These are phyloP conservation scores for Vanacampus margaritifer DNA, from an alignment of 2,113 vertebrate genomes.

Conservation along the genomic window DNA sequence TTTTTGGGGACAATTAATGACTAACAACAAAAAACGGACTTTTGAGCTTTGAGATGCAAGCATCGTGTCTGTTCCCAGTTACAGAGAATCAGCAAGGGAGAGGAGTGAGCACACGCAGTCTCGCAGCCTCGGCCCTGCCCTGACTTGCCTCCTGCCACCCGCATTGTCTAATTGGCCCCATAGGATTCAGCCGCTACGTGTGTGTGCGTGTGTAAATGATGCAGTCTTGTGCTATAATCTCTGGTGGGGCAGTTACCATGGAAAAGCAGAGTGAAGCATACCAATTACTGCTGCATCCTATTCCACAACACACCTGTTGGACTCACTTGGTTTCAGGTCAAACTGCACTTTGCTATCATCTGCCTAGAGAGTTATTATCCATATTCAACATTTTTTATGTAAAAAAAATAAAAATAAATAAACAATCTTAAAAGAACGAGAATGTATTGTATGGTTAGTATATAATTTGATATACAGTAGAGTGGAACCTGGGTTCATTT, in stretches of 20 bases:
- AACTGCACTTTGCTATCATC: slow-evolving; percentile 24
- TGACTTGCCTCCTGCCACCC: slow-evolving; percentile 70
- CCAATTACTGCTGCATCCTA: slow-evolving; percentile 69
- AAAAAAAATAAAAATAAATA: not conserved
- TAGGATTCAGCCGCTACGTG: slow-evolving; percentile 56
- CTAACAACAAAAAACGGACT: not conserved
- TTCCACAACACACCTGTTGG: slow-evolving; percentile 70
- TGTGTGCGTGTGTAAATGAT: slow-evolving; percentile 46
- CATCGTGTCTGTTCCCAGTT: slow-evolving; percentile 33
- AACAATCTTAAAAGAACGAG: not conserved
- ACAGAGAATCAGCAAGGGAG: slow-evolving; percentile 44
- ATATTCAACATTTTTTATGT: not conserved
- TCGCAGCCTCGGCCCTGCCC: slow-evolving; percentile 69
- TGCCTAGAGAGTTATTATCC: not conserved
- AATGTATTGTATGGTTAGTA: too few species aligned
- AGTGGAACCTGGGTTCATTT: too few species aligned
- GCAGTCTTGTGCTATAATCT: slow-evolving; percentile 59
- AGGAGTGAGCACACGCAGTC: slow-evolving; percentile 43
- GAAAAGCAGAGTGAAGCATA: slow-evolving; percentile 59
- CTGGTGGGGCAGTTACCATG: slow-evolving; percentile 67
- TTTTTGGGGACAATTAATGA: not conserved
- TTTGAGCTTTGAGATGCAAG: slow-evolving; percentile 20
- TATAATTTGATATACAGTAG: too few species aligned
- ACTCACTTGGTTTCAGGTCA: slow-evolving; percentile 29
- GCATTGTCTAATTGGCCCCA: slow-evolving; percentile 79